Percentiles rank a stretch among this genome's conserved stretches.
phyloP scores from a whole-genome alignment of 1,140 invertebrate species.

The Orchestia grillus region DNA sequence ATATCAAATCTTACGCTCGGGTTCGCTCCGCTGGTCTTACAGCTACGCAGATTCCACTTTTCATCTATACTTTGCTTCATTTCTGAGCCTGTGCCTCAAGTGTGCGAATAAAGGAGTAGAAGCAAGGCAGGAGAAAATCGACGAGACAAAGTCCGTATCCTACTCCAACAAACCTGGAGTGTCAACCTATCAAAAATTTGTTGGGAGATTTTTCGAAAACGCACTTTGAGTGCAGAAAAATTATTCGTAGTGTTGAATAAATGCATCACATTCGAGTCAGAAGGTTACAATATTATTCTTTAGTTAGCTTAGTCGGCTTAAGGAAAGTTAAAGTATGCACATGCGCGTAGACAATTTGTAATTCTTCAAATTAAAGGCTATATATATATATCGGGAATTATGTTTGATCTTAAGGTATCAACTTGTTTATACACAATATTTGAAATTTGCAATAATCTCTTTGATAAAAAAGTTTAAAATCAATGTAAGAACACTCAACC shows the following conservation, averaged over 20 bases:
- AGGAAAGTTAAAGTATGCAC: too few species aligned
- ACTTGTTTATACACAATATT: too few species aligned
- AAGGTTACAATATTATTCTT: neutral
- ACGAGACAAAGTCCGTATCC: neutral
- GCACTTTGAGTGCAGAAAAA: neutral
- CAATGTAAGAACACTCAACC: too few species aligned
- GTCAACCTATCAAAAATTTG: neutral
- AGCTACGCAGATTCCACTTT: conserved; percentile 7
- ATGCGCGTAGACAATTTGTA: too few species aligned
- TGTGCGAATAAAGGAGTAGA: neutral
- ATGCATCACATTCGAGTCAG: neutral
- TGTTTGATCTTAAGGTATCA: too few species aligned
- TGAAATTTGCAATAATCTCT: too few species aligned
- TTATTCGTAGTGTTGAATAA: neutral
- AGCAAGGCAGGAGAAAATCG: neutral
- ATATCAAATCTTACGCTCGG: conserved; percentile 35
- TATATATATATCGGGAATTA: too few species aligned
- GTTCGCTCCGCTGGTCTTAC: conserved; percentile 1
- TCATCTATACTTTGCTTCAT: neutral
- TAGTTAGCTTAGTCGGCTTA: too few species aligned
- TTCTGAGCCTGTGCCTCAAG: neutral
- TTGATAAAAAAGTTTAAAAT: too few species aligned
- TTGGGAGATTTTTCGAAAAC: neutral
- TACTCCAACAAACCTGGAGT: neutral
- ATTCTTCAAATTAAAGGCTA: too few species aligned